These are phyloP conservation scores for Anolis carolinensis DNA, from an alignment of 2,113 vertebrate species.

Conservation along the genomic window DNA sequence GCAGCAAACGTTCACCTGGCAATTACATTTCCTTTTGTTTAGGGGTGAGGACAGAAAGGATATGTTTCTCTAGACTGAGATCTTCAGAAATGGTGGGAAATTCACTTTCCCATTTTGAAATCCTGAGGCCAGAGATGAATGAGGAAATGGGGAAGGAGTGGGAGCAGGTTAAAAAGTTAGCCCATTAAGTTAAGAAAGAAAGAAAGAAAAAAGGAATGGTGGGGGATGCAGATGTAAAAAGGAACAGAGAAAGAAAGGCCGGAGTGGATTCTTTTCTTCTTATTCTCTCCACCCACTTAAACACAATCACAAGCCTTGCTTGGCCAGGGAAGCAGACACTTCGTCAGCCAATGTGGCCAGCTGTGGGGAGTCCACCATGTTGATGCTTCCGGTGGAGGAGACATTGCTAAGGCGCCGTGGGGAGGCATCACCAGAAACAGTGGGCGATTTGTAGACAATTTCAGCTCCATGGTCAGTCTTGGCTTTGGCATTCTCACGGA, in stretches of 20 bases:
- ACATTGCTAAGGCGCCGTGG: slow-evolving; percentile 94
- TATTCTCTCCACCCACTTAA: slow-evolving; percentile 43
- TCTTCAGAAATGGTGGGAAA: slow-evolving; percentile 64
- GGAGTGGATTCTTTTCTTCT: slow-evolving; percentile 74
- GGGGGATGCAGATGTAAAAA: slow-evolving; percentile 79
- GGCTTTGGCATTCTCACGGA: slow-evolving; percentile 95
- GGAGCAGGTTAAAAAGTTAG: slow-evolving; percentile 71
- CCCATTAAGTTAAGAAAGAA: slow-evolving; percentile 37
- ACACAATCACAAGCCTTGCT: slow-evolving; percentile 95
- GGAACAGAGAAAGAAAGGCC: slow-evolving; percentile 78
- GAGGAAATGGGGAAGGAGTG: neutral
- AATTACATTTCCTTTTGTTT: slow-evolving; percentile 20
- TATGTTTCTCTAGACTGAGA: neutral
- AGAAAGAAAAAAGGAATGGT: neutral
- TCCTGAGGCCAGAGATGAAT: slow-evolving; percentile 73
- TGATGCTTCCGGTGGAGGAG: slow-evolving; percentile 96
- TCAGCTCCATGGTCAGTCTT: slow-evolving; percentile 98
- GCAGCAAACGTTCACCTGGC: slow-evolving; percentile 28
- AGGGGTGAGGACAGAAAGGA: neutral
- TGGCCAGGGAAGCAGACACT: slow-evolving; percentile 96
- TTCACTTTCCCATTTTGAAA: slow-evolving; percentile 71
- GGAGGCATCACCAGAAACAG: slow-evolving; percentile 88
- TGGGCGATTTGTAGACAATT: slow-evolving; percentile 88
- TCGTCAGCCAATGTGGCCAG: slow-evolving; percentile 96
- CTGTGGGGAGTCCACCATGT: slow-evolving; percentile 94